Percentiles rank a stretch among this genome's conserved stretches.
Conservation (phyloP, 2,888 invertebrate genomes). For the Thymelicus lineola region DNA sequence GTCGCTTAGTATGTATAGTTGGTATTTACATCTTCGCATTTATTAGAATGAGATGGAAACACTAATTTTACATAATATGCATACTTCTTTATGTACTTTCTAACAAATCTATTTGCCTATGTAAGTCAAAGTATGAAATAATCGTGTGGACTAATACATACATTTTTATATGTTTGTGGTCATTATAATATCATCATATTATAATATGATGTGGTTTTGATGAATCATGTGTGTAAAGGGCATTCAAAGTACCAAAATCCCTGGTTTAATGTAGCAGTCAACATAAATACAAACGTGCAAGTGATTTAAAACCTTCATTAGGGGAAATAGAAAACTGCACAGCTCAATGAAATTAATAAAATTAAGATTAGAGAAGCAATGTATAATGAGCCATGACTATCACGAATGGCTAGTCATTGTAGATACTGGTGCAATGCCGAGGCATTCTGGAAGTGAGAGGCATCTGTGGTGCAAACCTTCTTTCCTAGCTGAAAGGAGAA, state of each 20-base stretch:
- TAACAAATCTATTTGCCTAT: slow-evolving; percentile 46
- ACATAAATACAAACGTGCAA: slow-evolving; percentile 32
- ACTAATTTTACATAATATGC: slow-evolving; percentile 59
- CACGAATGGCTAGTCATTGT: slow-evolving; percentile 62
- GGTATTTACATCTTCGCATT: slow-evolving; percentile 77
- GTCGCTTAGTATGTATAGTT: slow-evolving; percentile 64
- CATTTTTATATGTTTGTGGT: slow-evolving; percentile 29
- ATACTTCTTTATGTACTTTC: slow-evolving; percentile 24
- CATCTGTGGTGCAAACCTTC: slow-evolving; percentile 64
- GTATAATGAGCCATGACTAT: slow-evolving; percentile 54
- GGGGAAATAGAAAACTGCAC: slow-evolving; percentile 9
- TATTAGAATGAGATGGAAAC: slow-evolving; percentile 75
- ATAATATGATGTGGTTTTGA: slow-evolving; percentile 17
- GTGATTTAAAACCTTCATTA: slow-evolving; percentile 14
- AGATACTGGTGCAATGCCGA: slow-evolving; percentile 44
- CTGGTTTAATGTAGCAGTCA: slow-evolving; percentile 20
- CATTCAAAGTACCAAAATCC: slow-evolving; percentile 46
- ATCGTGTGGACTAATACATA: slow-evolving; percentile 39
- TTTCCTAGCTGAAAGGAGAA: slow-evolving; percentile 72
- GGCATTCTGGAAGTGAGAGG: slow-evolving; percentile 36
- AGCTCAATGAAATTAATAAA: slow-evolving; percentile 27
- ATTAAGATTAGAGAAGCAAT: slow-evolving; percentile 23
- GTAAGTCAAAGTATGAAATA: slow-evolving; percentile 37
- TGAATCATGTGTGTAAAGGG: slow-evolving; percentile 38
- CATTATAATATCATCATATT: slow-evolving; percentile 25